Base-by-base conservation (phyloP, 2,113 vertebrate genomes). In the Coturnix japonica region DNA sequence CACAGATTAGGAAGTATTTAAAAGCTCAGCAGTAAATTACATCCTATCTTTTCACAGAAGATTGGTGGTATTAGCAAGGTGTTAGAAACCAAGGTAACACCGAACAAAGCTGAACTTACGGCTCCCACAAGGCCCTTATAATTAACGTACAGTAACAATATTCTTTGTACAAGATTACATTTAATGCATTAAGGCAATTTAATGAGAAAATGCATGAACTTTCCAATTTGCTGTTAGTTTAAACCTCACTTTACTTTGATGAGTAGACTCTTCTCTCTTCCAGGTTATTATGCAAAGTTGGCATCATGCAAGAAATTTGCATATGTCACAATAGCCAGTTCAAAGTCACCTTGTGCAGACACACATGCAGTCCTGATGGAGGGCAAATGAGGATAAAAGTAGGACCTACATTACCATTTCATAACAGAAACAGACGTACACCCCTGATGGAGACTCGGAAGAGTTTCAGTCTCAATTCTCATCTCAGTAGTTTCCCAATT, bases 81-180 rank as follows among this genome's bases (percentile, higher is more conserved):
- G 81, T n/a, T 88, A 83, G 69, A 57, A 72, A 74, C 41, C 77
- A 35, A 85, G 77, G 89, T 79, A 94, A 41, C 43, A 54, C n/a
- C 1, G 44, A 75, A n/a, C 59, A 93, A 87, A 90, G 71, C 74
- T 79, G 73, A 74, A 79, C 54, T 79, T 79, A 76, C 1, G 19
- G 64, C 72, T 91, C 90, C 91, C 91, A 31, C 51, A 77, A 67
- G 77, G 49, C 81, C 61, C 60, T 46, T 90, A 46, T 16, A 93
- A 90, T 79, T 89, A 95, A 95, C 47, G 86, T 64, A 70, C 77
- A 85, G 89, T 89, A 94, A 74, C 77, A 73, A 13, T 8, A 67
- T 87, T 47, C 61, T 87, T 71, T 59, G 37, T 51, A 35, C 88
- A 57, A 88, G 70, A 81, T 66, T 54, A 77, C 41, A 69, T 33